A percentile compares a stretch with the other conserved stretches of the same genome.
These are phyloP conservation scores for Sycophila texana DNA, from an alignment of 2,888 invertebrate genomes.

Conservation along the genomic window DNA sequence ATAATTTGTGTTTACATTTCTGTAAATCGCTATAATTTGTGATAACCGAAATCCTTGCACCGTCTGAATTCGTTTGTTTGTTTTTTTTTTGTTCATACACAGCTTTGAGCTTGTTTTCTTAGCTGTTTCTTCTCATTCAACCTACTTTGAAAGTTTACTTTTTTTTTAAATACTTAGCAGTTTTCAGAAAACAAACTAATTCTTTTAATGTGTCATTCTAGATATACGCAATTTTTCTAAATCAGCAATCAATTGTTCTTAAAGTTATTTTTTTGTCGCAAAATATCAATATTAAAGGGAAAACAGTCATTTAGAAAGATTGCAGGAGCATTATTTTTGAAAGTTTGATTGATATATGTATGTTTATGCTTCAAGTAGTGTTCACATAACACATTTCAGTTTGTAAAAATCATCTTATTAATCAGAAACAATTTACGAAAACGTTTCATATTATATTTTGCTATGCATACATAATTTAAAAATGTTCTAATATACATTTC, in stretches of 20 bases:
- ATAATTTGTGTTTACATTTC: slow-evolving; percentile 22
- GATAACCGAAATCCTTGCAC: slow-evolving; percentile 41
- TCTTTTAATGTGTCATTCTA: not conserved
- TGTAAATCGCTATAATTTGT: slow-evolving; percentile 30
- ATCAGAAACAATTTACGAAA: not conserved
- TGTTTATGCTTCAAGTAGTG: too few relatives aligned
- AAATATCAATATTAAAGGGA: not conserved
- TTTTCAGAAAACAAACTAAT: not conserved
- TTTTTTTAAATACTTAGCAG: not conserved
- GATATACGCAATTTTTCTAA: not conserved
- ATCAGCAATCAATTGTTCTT: too few relatives aligned
- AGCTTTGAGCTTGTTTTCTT: not conserved
- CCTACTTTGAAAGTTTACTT: not conserved
- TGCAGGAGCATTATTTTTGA: too few relatives aligned
- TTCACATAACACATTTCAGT: too few relatives aligned
- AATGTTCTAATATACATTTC: slow-evolving; percentile 1
- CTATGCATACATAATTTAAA: slow-evolving; percentile 6
- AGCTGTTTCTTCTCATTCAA: not conserved
- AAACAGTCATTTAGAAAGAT: too few relatives aligned
- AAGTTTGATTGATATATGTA: too few relatives aligned
- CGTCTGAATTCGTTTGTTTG: slow-evolving; percentile 11
- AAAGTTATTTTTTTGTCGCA: too few relatives aligned
- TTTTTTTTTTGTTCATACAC: not conserved
- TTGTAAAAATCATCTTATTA: too few relatives aligned
- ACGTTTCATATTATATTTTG: slow-evolving; percentile 23